A percentile compares a stretch with the other conserved stretches of the same genome.
phyloP scores from a whole-genome alignment of 1,140 invertebrate genomes.

The Zaprionus gabonicus region DNA sequence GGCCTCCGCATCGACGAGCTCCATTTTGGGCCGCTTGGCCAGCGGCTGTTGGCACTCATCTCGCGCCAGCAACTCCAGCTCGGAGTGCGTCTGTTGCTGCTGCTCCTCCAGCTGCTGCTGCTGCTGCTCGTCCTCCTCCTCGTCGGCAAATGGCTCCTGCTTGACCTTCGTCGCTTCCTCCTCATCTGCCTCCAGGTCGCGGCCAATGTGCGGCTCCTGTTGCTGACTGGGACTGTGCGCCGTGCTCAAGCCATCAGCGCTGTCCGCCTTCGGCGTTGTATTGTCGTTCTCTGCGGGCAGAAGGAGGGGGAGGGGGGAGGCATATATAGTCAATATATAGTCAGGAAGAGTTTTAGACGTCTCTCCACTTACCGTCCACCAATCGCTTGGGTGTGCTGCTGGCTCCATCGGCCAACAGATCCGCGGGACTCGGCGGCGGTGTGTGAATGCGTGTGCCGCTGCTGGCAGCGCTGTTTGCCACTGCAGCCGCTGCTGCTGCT shows the following conservation, averaged over 20 bases:
- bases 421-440: slow-evolving; percentile 87
- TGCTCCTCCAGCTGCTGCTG: slow-evolving; percentile 47
- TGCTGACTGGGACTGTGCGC: slow-evolving; percentile 36
- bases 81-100: slow-evolving; percentile 22
- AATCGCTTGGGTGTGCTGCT: slow-evolving; percentile 90
- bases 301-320: not conserved
- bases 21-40: slow-evolving; percentile 90
- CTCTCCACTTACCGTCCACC: slow-evolving; percentile 85
- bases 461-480: slow-evolving; percentile 53
- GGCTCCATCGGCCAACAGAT: slow-evolving; percentile 88
- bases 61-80: slow-evolving; percentile 42
- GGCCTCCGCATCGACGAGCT: slow-evolving; percentile 93
- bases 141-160: slow-evolving; percentile 86
- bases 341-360: not conserved
- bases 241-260: slow-evolving; percentile 42
- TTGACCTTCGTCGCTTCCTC: slow-evolving; percentile 86
- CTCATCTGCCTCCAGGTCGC: slow-evolving; percentile 11
- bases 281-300: slow-evolving; percentile 77
- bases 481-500: slow-evolving; percentile 70
- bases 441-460: slow-evolving; percentile 87
- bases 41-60: slow-evolving; percentile 79
- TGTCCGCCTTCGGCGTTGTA: slow-evolving; percentile 75
- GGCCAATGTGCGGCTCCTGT: slow-evolving; percentile 20
- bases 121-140: slow-evolving; percentile 42
- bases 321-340: not conserved